These are phyloP conservation scores for Megalops atlanticus DNA, from an alignment of 2,113 vertebrate species.

Conservation along the genomic window DNA sequence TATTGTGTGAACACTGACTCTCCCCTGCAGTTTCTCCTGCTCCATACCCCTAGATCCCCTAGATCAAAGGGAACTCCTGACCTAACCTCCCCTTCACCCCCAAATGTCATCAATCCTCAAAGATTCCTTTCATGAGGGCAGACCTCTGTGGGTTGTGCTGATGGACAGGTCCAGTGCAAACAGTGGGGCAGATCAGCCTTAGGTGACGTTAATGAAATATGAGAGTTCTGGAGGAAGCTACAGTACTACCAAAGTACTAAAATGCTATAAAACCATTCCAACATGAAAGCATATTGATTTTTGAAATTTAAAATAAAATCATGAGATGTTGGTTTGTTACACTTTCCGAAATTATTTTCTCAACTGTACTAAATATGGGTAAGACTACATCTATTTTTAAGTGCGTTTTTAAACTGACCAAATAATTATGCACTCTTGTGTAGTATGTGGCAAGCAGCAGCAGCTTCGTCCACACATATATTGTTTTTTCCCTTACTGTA, in stretches of 20 bases:
- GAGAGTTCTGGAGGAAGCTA: not conserved
- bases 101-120: slow-evolving; percentile 5
- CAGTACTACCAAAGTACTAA: not conserved
- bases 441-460: not conserved
- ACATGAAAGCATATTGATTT: no score
- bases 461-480: not conserved
- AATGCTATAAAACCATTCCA: no score
- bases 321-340: no score
- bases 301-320: no score
- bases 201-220: not conserved
- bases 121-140: not conserved
- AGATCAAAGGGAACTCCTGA: not conserved
- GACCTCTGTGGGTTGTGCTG: not conserved
- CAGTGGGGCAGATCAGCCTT: not conserved
- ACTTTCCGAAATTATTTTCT: no score
- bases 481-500: not conserved
- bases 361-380: no score
- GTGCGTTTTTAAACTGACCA: no score
- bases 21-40: not conserved
- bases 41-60: not conserved
- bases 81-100: not conserved
- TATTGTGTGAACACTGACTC: not conserved
- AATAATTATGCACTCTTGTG: not conserved
- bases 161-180: not conserved
- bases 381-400: no score